A percentile compares a stretch with the other conserved stretches of the same genome.
These are phyloP conservation scores for Tetramorium simillimum DNA, from an alignment of 1,140 invertebrate genomes.

Conservation along the genomic window DNA sequence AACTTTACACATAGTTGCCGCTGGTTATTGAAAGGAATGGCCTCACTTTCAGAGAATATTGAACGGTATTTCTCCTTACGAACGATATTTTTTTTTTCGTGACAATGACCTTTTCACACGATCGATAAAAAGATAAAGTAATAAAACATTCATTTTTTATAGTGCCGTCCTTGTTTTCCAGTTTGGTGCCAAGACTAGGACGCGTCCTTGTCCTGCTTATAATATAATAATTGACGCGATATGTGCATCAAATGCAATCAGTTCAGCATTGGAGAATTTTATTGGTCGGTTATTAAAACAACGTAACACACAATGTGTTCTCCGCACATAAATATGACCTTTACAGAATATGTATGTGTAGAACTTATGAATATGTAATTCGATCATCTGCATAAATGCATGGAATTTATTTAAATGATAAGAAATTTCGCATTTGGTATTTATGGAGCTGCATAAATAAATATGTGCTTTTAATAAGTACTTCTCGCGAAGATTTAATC, in stretches of 20 bases:
- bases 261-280: background rate
- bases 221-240: conserved; percentile 27
- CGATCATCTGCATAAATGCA: conserved; percentile 2
- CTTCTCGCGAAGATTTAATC: background rate
- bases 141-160: conserved; percentile 49
- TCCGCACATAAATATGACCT: background rate
- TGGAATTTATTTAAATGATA: conserved; percentile 30
- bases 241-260: background rate
- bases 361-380: conserved; percentile 12
- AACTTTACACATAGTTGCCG: background rate
- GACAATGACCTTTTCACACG: conserved; percentile 23
- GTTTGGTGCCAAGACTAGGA: conserved; percentile 34
- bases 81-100: conserved; percentile 63
- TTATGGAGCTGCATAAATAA: conserved; percentile 8
- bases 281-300: background rate
- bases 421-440: conserved; percentile 3
- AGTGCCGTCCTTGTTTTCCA: conserved; percentile 62
- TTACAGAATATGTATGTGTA: background rate
- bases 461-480: background rate
- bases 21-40: conserved; percentile 56
- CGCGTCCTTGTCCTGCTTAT: conserved; percentile 43
- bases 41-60: conserved; percentile 67
- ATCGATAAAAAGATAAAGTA: conserved; percentile 46
- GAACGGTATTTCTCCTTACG: conserved; percentile 60
- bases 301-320: background rate